Base-by-base conservation (phyloP, 2,888 invertebrate genomes). In the Unio pictorum region DNA sequence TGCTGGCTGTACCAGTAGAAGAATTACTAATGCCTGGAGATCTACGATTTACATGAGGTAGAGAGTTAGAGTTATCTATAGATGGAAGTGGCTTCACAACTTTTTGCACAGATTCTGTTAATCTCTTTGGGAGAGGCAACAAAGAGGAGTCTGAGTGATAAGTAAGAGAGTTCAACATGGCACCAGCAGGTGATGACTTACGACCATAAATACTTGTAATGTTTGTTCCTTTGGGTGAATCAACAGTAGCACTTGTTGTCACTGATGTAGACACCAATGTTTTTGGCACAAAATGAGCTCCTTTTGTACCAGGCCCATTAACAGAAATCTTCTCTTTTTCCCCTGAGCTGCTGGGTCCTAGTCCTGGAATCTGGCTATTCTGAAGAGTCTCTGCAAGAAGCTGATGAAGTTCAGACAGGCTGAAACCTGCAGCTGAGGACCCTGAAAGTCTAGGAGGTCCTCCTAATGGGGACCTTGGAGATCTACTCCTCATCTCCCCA, bases 71-170 rank as follows among this genome's bases (percentile, higher is more conserved):
- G 55, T 60, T 58, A 55, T 70, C 69, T 66, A 61, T 76, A 55
- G 79, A 74, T 65, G 77, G 77, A 65, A 85, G 74, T 26, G 86
- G 86, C 68, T 83, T 83, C 60, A 87, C 86, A 60, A 87, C 68
- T 72, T 85, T 83, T 76, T 87, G 86, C 64, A 87, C 85, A 61
- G 87, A 87, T 69, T 87, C 86, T 61, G 87, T 87, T 34, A 87
- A 75, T 66, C 84, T 76, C 62, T 84, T 82, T 55, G 86, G 85
- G 34, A 83, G 79, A 61, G 86, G 86, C 66, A 86, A 73, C 20
- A 81, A 83, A 30, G 85, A 82, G 69, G 84, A 82, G 72, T 81
- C 83, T 45, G 82, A 82, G 75, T 84, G 83, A 59, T 72, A 72
- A 55, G 78, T 73, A 59, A 72, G 68, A 58, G 78, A 76, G 68